A percentile compares a stretch with the other conserved stretches of the same genome.
Conservation (phyloP, 2,113 vertebrate genomes). For the Hippoglossus stenolepis region DNA sequence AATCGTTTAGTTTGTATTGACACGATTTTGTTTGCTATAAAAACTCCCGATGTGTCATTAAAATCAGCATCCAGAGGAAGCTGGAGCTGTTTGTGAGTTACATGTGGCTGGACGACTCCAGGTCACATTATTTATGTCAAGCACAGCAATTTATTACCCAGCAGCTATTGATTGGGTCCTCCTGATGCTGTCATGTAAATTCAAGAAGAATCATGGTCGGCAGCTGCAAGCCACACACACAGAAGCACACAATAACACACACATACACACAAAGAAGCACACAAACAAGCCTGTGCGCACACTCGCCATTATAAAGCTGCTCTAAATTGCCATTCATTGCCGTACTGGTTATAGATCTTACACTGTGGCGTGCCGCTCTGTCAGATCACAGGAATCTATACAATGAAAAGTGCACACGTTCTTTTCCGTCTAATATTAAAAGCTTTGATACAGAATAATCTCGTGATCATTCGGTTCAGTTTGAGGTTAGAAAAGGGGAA, state of each 20-base stretch:
- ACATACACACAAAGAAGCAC: conserved; percentile 32
- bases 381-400: conserved; percentile 32
- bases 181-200: conserved; percentile 75
- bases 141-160: conserved; percentile 74
- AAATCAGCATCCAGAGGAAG: conserved; percentile 43
- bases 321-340: conserved; percentile 22
- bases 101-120: conserved; percentile 56
- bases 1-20: conserved; percentile 43
- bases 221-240: conserved; percentile 42
- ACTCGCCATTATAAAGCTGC: conserved; percentile 15
- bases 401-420: conserved; percentile 38
- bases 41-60: conserved; percentile 50
- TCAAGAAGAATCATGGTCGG: conserved; percentile 63
- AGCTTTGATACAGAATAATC: conserved; percentile 68
- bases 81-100: conserved; percentile 54
- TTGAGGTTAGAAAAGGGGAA: conserved; percentile 43
- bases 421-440: conserved; percentile 45
- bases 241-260: conserved; percentile 24
- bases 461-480: conserved; percentile 63
- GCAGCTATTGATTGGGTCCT: conserved; percentile 77
- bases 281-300: neutral
- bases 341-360: conserved; percentile 29
- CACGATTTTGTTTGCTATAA: conserved; percentile 20
- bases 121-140: conserved; percentile 76
- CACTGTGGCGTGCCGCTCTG: neutral